A percentile compares a stretch with the other conserved stretches of the same genome.
These are phyloP conservation scores for Apolygus lucorum DNA, from an alignment of 1,140 invertebrate species.

Conservation along the genomic window DNA sequence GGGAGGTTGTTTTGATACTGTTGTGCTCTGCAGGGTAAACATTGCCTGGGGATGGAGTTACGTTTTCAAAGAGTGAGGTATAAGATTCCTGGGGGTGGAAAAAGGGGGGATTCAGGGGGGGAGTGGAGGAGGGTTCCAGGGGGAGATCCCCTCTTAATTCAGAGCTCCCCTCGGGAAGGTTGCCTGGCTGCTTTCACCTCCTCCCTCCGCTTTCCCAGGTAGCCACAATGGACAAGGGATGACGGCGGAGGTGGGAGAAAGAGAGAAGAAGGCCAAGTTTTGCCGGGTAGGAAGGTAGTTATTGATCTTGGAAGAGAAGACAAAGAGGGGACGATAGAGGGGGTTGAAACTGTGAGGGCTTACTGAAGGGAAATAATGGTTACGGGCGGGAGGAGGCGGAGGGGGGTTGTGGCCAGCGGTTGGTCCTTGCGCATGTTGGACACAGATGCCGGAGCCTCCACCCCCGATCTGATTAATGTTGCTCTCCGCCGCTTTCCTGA, in stretches of 20 bases:
- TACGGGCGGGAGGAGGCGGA: not conserved
- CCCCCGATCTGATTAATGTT: not conserved
- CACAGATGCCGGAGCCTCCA: slow-evolving; percentile 1
- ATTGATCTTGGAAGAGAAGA: slow-evolving; percentile 19
- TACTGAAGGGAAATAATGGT: not conserved
- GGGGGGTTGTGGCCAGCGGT: slow-evolving; percentile 15
- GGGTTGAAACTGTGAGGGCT: not conserved
- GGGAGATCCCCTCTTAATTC: not conserved
- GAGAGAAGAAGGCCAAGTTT: slow-evolving; percentile 2
- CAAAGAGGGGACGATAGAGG: not conserved
- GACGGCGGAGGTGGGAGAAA: not conserved
- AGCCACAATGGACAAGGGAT: not conserved
- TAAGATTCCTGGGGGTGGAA: not conserved
- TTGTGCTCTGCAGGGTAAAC: not conserved
- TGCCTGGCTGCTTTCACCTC: not conserved
- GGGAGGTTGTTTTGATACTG: not conserved
- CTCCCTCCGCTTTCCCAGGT: not conserved
- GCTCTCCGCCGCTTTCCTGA: not conserved
- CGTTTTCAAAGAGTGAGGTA: not conserved
- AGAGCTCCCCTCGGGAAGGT: not conserved
- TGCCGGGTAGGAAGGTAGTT: slow-evolving; percentile 7
- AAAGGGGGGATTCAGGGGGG: not conserved
- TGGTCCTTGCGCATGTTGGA: slow-evolving; percentile 21
- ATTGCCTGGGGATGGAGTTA: not conserved
- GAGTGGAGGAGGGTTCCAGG: not conserved